A percentile compares a stretch with the other conserved stretches of the same genome.
These are phyloP conservation scores for Nemoura dubitans DNA, from an alignment of 2,888 invertebrate genomes.

Conservation along the genomic window DNA sequence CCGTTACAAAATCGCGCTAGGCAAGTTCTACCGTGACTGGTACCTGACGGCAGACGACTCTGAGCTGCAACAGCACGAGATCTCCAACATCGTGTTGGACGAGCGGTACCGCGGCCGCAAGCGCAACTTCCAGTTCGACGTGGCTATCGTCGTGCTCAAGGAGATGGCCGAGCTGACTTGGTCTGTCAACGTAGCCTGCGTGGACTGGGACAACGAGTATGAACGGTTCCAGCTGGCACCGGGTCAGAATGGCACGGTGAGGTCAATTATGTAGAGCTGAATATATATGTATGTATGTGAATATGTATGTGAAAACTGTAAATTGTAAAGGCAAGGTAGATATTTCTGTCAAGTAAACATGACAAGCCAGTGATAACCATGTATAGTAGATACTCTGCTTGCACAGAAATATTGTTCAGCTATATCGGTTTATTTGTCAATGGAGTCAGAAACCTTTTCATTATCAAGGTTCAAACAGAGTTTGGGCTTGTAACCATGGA, in stretches of 20 bases:
- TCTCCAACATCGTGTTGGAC: conserved; percentile 48
- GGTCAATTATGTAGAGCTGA: no score
- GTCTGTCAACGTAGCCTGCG: conserved; percentile 52
- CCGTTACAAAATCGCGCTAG: conserved; percentile 56
- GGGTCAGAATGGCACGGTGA: conserved; percentile 55
- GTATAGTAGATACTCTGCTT: no score
- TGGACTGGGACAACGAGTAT: conserved; percentile 53
- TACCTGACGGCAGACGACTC: conserved; percentile 53
- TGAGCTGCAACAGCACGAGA: conserved; percentile 47
- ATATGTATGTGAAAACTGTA: no score
- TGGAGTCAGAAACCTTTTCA: no score
- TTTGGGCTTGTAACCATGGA: no score
- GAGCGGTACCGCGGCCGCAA: conserved; percentile 53
- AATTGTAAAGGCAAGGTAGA: no score
- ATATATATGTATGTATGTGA: no score
- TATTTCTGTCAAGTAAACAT: no score
- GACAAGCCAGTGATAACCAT: no score
- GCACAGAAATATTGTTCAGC: no score
- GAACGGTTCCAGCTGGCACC: conserved; percentile 51
- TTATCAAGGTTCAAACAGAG: no score
- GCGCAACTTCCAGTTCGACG: conserved; percentile 54
- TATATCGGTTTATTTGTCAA: no score
- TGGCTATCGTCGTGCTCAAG: conserved; percentile 52
- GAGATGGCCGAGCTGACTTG: conserved; percentile 52
- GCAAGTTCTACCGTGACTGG: conserved; percentile 58